Percentiles rank a stretch among this genome's conserved stretches.
Conservation (phyloP, 30 jellyfish, hydroid and myxozoan species). For the Cassiopea xamachana region DNA sequence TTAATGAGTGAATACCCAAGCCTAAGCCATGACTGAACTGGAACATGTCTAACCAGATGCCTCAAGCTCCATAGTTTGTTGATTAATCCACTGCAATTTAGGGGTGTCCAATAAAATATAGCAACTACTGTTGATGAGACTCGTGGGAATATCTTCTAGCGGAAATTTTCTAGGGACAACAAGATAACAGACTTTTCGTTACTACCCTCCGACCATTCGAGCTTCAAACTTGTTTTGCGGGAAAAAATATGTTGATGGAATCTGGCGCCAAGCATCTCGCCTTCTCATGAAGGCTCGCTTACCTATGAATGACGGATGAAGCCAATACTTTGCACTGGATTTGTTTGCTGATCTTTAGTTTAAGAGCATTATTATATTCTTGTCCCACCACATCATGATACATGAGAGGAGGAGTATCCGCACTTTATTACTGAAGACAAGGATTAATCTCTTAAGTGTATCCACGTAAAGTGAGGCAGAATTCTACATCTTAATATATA, state of each 20-base stretch:
- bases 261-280: neutral
- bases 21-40: no score
- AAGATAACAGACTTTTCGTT: neutral
- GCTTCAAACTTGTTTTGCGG: neutral
- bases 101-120: no score
- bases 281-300: neutral
- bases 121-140: neutral
- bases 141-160: neutral
- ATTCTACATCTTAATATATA: neutral
- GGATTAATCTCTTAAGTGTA: neutral
- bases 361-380: neutral
- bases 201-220: neutral
- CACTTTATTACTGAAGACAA: neutral
- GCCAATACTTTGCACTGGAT: neutral
- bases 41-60: no score
- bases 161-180: neutral
- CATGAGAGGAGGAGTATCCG: neutral
- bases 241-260: neutral
- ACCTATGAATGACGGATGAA: no score
- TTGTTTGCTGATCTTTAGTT: neutral
- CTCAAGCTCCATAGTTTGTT: no score
- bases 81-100: no score
- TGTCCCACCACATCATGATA: neutral
- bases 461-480: neutral
- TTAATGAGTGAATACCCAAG: no score